Percentiles rank a stretch among this genome's conserved stretches.
phyloP scores from a whole-genome alignment of 92 coral and sea anemone species.

The Porites cylindrica region DNA sequence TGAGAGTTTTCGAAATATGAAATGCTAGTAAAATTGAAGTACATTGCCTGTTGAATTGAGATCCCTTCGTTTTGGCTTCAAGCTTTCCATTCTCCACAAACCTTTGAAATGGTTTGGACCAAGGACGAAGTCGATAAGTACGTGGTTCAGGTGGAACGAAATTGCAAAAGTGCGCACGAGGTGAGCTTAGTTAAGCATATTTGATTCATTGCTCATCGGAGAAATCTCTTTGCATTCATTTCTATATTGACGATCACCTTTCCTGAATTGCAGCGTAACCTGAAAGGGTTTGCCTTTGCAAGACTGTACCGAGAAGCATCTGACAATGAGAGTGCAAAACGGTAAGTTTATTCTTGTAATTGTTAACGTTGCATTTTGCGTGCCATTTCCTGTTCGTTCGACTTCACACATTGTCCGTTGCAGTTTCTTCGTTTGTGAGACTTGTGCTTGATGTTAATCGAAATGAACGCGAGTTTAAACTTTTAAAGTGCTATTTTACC shows the following conservation, averaged over 20 bases:
- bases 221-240: background rate
- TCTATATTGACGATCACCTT: background rate
- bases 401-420: background rate
- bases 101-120: constrained; percentile 79
- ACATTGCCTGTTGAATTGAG: background rate
- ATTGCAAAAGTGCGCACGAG: constrained; percentile 74
- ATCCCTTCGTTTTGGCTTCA: background rate
- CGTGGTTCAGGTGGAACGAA: constrained; percentile 79
- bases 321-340: constrained; percentile 80
- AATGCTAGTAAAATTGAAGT: background rate
- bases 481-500: too few relatives aligned
- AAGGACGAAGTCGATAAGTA: constrained; percentile 92
- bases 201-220: background rate
- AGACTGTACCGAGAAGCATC: constrained; percentile 88
- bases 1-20: background rate
- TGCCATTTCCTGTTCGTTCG: background rate
- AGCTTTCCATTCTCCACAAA: background rate
- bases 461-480: too few relatives aligned
- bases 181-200: constrained; percentile 32
- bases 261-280: constrained; percentile 77
- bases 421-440: background rate
- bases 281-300: constrained; percentile 95
- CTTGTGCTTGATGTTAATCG: too few relatives aligned
- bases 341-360: constrained; percentile 54
- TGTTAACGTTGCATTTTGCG: background rate